phyloP scores from a whole-genome alignment of 2,797 vertebrate genomes.

The Hozukius guyotensis region DNA sequence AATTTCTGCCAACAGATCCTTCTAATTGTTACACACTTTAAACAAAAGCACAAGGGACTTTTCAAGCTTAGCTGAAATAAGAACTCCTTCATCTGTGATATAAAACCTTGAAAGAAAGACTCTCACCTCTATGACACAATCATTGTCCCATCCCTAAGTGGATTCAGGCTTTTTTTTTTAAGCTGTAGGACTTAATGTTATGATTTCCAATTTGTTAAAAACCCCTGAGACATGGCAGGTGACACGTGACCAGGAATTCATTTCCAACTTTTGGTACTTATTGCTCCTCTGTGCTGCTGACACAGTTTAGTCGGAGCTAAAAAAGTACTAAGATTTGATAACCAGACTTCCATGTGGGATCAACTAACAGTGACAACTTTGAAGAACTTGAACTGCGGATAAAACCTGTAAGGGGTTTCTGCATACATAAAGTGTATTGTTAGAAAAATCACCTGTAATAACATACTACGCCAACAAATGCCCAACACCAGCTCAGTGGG shows the following conservation, averaged over 20 bases:
- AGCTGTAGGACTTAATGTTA: background rate
- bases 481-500: background rate
- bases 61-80: background rate
- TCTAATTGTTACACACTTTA: too few relatives aligned
- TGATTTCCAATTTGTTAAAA: background rate
- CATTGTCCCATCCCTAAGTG: background rate
- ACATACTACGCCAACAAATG: background rate
- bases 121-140: background rate
- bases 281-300: background rate
- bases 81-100: background rate
- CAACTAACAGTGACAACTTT: background rate
- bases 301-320: background rate
- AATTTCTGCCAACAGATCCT: too few relatives aligned
- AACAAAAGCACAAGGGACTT: background rate
- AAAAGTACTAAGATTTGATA: background rate
- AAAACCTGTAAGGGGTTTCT: background rate
- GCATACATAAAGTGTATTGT: background rate
- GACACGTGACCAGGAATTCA: background rate
- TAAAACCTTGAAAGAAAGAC: background rate
- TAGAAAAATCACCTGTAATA: background rate
- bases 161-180: background rate
- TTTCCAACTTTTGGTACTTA: background rate
- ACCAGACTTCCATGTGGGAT: background rate
- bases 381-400: background rate
- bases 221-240: fast-evolving